These are phyloP conservation scores for Automeris io DNA, from an alignment of 2,888 invertebrate genomes.

Conservation along the genomic window DNA sequence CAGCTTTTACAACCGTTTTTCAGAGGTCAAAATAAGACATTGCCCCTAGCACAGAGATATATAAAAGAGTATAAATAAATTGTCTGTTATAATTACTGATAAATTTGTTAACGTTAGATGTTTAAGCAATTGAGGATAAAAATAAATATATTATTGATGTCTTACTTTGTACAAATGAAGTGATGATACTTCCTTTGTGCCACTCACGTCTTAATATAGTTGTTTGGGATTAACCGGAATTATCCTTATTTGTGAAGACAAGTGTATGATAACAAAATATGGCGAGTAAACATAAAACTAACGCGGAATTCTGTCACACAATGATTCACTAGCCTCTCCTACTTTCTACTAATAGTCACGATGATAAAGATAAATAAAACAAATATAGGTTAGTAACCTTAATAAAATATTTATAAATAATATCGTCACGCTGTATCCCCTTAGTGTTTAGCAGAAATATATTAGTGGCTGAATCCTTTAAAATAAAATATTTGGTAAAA, in stretches of 20 bases:
- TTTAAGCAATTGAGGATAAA: background rate
- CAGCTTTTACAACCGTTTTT: too few species aligned
- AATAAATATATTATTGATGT: background rate
- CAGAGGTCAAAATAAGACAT: too few species aligned
- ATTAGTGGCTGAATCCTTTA: too few species aligned
- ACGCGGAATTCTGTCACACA: background rate
- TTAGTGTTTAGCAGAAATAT: too few species aligned
- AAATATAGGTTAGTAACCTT: background rate
- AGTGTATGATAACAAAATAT: background rate
- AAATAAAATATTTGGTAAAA: too few species aligned
- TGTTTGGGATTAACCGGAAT: background rate
- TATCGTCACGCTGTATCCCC: too few species aligned
- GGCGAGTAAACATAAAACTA: background rate
- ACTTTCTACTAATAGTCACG: background rate
- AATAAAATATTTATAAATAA: too few species aligned
- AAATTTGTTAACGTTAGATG: too few species aligned
- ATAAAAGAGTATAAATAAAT: too few species aligned
- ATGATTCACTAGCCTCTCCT: background rate
- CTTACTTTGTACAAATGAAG: background rate
- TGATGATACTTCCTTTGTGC: background rate
- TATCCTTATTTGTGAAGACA: slow-evolving; percentile 1
- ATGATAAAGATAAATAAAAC: background rate
- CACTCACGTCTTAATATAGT: background rate
- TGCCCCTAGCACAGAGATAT: too few species aligned
- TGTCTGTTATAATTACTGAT: too few species aligned